Base-by-base conservation (phyloP, 1,140 invertebrate genomes). In the Caenorhabditis latens region DNA sequence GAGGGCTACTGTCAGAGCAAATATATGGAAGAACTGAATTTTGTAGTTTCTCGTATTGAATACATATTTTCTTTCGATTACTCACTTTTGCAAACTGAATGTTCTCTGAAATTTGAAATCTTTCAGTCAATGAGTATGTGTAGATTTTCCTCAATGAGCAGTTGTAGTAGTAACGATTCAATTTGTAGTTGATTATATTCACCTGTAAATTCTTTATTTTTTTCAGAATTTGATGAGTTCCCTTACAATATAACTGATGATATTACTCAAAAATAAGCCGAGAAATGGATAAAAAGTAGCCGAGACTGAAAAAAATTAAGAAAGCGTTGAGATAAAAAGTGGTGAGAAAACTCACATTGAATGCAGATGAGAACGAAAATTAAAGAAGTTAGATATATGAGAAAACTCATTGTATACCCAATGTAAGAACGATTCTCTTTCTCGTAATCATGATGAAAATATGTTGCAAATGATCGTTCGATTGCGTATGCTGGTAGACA, bases 11-110 rank as follows among this genome's bases (percentile, higher is more conserved):
- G 61, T 65, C 32, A 65, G 32, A 40, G 61, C 61, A 40, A 65
- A 65, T 11, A 65, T 65, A 24, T 65, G 61, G 61, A 65, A 65
- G 21, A 65, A 32, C 61, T 65, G 61, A 58, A 32, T 32, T 0
- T 32, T 2, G 32, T 32, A 32, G 0, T 32, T 32, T 32, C 32
- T 32, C 32, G 32, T 32, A 1, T 32, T 32, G 32, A 32, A 32
- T 32, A 32, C 32, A 1, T 32, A 32, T 32, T 32, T 32, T 58
- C 7, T 14, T 58, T n/a, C n/a, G 57, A 58, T 58, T 58, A 40
- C 61, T 65, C 61, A 65, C 61, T 40, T 65, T 65, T 24, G 61
- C 61, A 40, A 65, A 65, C 32, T 65, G 61, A 65, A 65, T 65
- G 24, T 65, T 65, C 32, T 65, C 61, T 65, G 61, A 65, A 32